phyloP scores from a whole-genome alignment of 2,888 invertebrate species.

The Nomada flava region DNA sequence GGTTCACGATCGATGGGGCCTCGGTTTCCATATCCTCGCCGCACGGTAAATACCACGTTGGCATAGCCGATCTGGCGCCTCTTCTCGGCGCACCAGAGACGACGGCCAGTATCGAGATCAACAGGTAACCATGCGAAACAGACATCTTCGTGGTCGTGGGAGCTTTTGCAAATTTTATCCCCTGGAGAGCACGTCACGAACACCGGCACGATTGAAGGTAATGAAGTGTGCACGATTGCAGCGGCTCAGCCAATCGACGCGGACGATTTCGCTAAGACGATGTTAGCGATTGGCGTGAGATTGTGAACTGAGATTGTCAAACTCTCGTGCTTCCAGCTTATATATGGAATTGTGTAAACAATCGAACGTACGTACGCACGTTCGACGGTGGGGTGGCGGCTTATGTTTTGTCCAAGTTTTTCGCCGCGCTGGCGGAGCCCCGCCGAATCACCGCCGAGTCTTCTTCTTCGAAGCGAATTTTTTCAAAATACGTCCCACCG shows the following conservation, averaged over 20 bases:
- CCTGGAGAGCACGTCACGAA: not conserved
- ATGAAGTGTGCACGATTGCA: not conserved
- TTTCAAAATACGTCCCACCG: conserved; percentile 27
- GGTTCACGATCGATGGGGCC: conserved; percentile 42
- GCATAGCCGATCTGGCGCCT: conserved; percentile 56
- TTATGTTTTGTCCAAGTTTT: conserved; percentile 76
- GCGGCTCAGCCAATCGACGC: not conserved
- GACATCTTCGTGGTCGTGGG: conserved; percentile 37
- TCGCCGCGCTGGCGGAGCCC: conserved; percentile 34
- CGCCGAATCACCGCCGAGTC: conserved; percentile 36
- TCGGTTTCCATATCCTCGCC: conserved; percentile 72
- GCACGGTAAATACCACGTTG: conserved; percentile 81
- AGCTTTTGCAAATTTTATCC: not conserved
- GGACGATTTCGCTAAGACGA: conserved; percentile 40
- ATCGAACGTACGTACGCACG: conserved; percentile 76
- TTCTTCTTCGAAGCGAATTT: conserved; percentile 35
- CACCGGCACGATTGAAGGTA: not conserved
- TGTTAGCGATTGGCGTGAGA: conserved; percentile 74
- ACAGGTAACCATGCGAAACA: conserved; percentile 24
- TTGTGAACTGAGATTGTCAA: conserved; percentile 83
- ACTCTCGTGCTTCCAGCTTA: conserved; percentile 81
- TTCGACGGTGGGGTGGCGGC: conserved; percentile 72
- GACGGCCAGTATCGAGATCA: conserved; percentile 30
- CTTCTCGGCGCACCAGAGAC: conserved; percentile 59
- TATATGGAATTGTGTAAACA: conserved; percentile 83